These are phyloP conservation scores for Neodiprion pinetum DNA, from an alignment of 1,140 invertebrate genomes.

Conservation along the genomic window DNA sequence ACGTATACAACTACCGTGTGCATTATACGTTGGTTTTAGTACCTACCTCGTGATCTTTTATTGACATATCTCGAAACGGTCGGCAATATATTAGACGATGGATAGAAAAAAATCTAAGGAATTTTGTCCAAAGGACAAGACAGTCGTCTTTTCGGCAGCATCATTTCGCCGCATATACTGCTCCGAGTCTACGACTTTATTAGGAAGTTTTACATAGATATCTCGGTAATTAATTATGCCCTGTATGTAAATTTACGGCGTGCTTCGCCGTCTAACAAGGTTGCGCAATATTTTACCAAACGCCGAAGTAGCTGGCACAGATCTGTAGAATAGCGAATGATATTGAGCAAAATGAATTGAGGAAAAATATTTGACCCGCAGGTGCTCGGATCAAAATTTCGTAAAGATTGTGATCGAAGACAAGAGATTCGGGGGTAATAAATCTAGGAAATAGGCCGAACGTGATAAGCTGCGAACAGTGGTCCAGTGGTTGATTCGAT, in stretches of 20 bases:
- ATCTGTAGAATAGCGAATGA: no score
- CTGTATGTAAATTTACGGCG: no score
- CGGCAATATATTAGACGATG: neutral
- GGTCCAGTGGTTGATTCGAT: neutral
- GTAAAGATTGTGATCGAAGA: neutral
- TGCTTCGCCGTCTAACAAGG: no score
- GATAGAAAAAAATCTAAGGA: neutral
- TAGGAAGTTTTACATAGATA: neutral
- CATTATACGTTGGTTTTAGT: no score
- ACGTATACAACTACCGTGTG: no score
- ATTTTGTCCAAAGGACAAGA: neutral
- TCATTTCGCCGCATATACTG: neutral
- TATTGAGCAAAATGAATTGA: neutral
- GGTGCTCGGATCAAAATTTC: neutral
- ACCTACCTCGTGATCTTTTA: no score
- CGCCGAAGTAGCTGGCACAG: no score
- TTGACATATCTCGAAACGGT: no score
- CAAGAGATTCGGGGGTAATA: neutral
- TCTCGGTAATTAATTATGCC: neutral
- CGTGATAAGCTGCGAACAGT: slow-evolving; percentile 6
- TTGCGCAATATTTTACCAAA: no score
- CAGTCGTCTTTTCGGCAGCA: neutral
- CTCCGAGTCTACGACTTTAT: neutral
- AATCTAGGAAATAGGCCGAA: neutral
- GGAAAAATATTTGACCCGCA: neutral